These are phyloP conservation scores for Sebastes vulpes DNA, from an alignment of 2,797 vertebrate species.

Conservation along the genomic window DNA sequence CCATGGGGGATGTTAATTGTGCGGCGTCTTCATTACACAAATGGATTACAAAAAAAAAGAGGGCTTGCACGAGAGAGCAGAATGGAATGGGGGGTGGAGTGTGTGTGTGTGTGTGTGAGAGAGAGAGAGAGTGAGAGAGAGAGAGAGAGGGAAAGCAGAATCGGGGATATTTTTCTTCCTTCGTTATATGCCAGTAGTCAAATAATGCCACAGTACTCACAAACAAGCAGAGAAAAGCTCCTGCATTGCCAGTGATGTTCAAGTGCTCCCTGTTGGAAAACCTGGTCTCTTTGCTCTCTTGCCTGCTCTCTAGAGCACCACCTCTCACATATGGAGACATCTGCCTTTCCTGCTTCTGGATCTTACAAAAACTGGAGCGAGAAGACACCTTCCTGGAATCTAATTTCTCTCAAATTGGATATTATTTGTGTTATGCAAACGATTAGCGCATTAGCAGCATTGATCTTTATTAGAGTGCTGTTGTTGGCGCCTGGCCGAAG, in stretches of 20 bases:
- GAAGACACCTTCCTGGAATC: conserved; percentile 80
- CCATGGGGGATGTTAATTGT: conserved; percentile 92
- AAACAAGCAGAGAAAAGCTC: conserved; percentile 88
- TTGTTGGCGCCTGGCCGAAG: conserved; percentile 78
- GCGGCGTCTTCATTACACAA: conserved; percentile 93
- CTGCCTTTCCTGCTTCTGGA: conserved; percentile 83
- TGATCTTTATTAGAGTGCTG: conserved; percentile 80
- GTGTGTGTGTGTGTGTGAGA: conserved; percentile 54
- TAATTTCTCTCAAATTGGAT: conserved; percentile 86
- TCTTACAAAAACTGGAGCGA: conserved; percentile 84
- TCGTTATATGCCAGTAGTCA: conserved; percentile 87
- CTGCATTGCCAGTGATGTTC: conserved; percentile 84
- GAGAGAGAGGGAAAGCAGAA: conserved; percentile 77
- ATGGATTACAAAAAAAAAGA: conserved; percentile 96
- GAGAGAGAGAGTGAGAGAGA: conserved; percentile 47
- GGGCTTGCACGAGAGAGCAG: conserved; percentile 74
- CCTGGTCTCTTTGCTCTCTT: conserved; percentile 80
- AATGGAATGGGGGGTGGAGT: conserved; percentile 81
- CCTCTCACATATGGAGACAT: conserved; percentile 81
- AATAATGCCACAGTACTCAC: conserved; percentile 87
- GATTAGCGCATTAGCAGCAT: conserved; percentile 81
- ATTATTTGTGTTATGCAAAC: conserved; percentile 82
- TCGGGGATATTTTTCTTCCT: conserved; percentile 87
- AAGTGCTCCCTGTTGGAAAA: conserved; percentile 85
- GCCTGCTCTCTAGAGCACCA: conserved; percentile 80